phyloP scores from a whole-genome alignment of 2,888 invertebrate genomes.

The Phlogophora meticulosa region DNA sequence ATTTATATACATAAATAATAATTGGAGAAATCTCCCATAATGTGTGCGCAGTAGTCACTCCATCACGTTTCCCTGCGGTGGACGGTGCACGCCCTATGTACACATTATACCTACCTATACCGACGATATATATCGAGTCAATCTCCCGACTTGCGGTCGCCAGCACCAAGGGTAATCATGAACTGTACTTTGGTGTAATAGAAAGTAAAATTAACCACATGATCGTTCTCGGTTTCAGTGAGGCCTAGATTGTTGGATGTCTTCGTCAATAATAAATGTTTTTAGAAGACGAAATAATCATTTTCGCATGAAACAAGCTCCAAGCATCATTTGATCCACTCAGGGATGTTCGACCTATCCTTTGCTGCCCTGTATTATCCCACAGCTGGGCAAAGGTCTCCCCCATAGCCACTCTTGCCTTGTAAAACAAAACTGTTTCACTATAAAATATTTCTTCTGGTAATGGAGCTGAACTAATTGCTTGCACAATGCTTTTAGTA shows the following conservation, averaged over 20 bases:
- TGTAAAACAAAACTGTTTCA: not conserved
- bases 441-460: slow-evolving; percentile 15
- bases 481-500: slow-evolving; percentile 45
- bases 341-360: not conserved
- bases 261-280: slow-evolving; percentile 13
- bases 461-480: slow-evolving; percentile 39
- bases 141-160: slow-evolving; percentile 67
- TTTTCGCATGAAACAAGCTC: not conserved
- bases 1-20: not conserved
- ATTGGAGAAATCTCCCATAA: slow-evolving; percentile 40
- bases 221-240: slow-evolving; percentile 51
- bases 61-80: slow-evolving; percentile 71
- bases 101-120: slow-evolving; percentile 2
- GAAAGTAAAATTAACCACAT: slow-evolving; percentile 73
- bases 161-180: slow-evolving; percentile 64
- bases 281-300: not conserved
- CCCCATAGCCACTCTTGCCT: not conserved
- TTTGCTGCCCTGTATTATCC: not conserved
- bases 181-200: slow-evolving; percentile 65
- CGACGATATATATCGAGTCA: slow-evolving; percentile 37
- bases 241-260: slow-evolving; percentile 17
- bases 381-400: no score
- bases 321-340: not conserved
- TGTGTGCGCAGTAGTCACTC: slow-evolving; percentile 31
- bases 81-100: slow-evolving; percentile 36